Percentiles rank a stretch among this genome's conserved stretches.
Evolutionary conservation across 2,113 vertebrate genomes (phyloP).

Genomic region (Triplophysa dalaica): DNA sequence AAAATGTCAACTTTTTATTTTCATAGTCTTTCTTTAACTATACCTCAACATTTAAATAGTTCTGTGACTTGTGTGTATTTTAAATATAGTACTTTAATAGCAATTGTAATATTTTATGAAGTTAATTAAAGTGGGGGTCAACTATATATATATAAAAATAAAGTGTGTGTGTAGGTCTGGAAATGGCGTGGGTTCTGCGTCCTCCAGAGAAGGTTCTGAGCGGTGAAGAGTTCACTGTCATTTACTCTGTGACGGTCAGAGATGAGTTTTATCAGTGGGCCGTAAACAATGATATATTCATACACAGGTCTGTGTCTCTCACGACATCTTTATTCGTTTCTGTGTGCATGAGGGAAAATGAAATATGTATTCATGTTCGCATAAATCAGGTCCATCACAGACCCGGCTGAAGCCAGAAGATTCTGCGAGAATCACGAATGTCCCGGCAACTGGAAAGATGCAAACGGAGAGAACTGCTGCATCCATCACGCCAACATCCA

Average conservation of each 20-base stretch:
- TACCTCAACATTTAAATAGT: too few relatives aligned
- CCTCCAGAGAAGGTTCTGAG: constrained; percentile 77
- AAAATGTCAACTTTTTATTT: not conserved
- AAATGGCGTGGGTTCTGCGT: constrained; percentile 84
- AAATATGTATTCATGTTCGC: not conserved
- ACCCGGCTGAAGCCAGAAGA: constrained; percentile 69
- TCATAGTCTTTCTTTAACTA: too few relatives aligned
- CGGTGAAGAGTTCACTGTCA: constrained; percentile 77
- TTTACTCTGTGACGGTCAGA: constrained; percentile 73
- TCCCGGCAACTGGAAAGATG: constrained; percentile 80
- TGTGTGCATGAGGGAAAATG: not conserved
- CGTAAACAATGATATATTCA: constrained; percentile 76
- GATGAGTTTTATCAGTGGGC: constrained; percentile 82
- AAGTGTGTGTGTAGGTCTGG: constrained; percentile 74
- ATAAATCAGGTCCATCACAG: constrained; percentile 61
- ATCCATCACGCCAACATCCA: constrained; percentile 85
- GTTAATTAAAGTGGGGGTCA: too few relatives aligned
- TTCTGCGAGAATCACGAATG: constrained; percentile 83
- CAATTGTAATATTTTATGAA: too few relatives aligned
- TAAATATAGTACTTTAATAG: too few relatives aligned
- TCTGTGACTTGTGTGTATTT: too few relatives aligned
- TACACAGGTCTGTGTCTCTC: constrained; percentile 65
- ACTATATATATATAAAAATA: too few relatives aligned
- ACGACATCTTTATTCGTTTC: not conserved
- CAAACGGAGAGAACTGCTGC: constrained; percentile 81